Conservation (phyloP, 2,888 invertebrate genomes). For the Ypsolopha sequella region DNA sequence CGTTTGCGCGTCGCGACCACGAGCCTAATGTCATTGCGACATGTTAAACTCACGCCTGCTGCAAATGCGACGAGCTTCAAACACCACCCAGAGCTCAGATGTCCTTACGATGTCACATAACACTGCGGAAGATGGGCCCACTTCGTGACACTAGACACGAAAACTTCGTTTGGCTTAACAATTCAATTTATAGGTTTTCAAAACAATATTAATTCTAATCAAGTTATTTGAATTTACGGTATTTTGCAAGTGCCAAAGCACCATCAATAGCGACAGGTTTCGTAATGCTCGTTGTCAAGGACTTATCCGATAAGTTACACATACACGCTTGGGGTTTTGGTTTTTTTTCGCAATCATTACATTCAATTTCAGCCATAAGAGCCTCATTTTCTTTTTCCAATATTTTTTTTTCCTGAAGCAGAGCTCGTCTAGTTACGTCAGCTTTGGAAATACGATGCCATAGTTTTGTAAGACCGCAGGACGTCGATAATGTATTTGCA, state of each 20-base stretch:
- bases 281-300: neutral
- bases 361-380: neutral
- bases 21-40: conserved; percentile 35
- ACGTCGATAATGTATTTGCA: conserved; percentile 34
- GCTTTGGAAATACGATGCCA: conserved; percentile 56
- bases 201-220: neutral
- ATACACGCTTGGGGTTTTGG: neutral
- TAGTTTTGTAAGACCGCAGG: conserved; percentile 42
- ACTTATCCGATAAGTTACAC: too few species aligned
- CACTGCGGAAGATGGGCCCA: neutral
- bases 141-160: conserved; percentile 8
- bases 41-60: conserved; percentile 7
- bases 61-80: neutral
- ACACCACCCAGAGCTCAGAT: neutral
- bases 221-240: conserved; percentile 8
- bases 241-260: conserved; percentile 31
- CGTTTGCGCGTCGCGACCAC: conserved; percentile 36
- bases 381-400: conserved; percentile 40
- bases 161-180: conserved; percentile 4
- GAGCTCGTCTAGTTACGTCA: conserved; percentile 44
- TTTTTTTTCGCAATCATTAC: conserved; percentile 13
- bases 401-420: conserved; percentile 42
- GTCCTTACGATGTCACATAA: neutral
- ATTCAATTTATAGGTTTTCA: conserved; percentile 7
- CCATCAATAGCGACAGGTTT: conserved; percentile 41